These are phyloP conservation scores for Ailuropoda melanoleuca DNA, from an alignment of 2,113 vertebrate genomes.

Conservation along the genomic window DNA sequence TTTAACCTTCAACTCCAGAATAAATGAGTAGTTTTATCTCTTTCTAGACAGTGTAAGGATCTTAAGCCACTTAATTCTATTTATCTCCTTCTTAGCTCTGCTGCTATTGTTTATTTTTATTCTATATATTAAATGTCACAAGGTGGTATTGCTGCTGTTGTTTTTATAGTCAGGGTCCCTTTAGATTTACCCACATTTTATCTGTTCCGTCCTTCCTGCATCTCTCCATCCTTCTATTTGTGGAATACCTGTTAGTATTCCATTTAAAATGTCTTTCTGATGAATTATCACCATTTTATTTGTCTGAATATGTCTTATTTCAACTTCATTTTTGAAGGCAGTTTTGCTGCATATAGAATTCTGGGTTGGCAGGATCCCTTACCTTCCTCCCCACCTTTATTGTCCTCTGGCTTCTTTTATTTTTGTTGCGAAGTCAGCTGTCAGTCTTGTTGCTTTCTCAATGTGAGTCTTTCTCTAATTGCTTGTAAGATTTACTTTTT, in stretches of 20 bases:
- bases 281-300: background rate
- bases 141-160: background rate
- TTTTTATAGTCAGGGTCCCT: background rate
- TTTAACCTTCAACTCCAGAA: background rate
- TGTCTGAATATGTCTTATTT: background rate
- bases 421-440: background rate
- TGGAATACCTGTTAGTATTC: background rate
- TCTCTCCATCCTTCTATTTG: background rate
- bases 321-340: background rate
- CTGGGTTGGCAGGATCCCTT: background rate
- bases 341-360: background rate
- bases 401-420: background rate
- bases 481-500: background rate
- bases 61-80: background rate
- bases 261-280: background rate
- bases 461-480: background rate
- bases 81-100: background rate
- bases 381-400: background rate
- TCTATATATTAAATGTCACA: background rate
- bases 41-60: background rate
- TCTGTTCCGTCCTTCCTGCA: background rate
- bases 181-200: background rate
- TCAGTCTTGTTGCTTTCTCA: slow-evolving; percentile 15
- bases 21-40: background rate
- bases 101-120: background rate